A percentile compares a stretch with the other conserved stretches of the same genome.
phyloP scores from a whole-genome alignment of 1,140 invertebrate species.

The Philaenus spumarius region DNA sequence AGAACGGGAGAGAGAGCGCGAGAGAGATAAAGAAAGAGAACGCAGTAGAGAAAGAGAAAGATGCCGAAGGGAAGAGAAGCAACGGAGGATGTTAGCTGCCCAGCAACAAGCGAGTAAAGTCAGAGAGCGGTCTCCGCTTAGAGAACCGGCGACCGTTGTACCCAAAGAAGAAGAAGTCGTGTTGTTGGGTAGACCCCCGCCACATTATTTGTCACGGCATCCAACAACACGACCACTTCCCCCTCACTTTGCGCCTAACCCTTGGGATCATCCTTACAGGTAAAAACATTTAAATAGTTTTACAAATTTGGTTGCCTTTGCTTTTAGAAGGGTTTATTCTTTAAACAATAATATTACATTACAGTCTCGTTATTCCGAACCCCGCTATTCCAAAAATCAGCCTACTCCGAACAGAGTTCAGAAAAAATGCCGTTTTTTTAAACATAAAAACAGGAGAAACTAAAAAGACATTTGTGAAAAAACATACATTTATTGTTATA shows the following conservation, averaged over 20 bases:
- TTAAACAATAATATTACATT: too few species aligned
- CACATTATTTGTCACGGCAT: constrained; percentile 24
- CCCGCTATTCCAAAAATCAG: too few species aligned
- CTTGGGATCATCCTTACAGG: constrained; percentile 29
- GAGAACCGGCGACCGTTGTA: constrained; percentile 5
- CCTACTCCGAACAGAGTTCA: too few species aligned
- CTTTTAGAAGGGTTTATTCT: too few species aligned
- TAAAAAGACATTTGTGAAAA: too few species aligned
- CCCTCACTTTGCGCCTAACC: constrained; percentile 20
- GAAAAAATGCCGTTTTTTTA: too few species aligned
- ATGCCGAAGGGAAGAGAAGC: constrained; percentile 43
- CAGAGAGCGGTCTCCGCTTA: constrained; percentile 19
- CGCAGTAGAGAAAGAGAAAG: constrained; percentile 39
- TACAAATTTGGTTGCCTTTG: too few species aligned
- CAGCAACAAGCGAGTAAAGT: constrained; percentile 42
- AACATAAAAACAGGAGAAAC: too few species aligned
- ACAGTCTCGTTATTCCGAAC: too few species aligned
- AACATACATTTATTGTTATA: too few species aligned
- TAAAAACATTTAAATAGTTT: too few species aligned
- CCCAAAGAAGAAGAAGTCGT: constrained; percentile 27
- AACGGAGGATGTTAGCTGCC: constrained; percentile 40
- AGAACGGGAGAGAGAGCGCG: constrained; percentile 27
- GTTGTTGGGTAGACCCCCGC: constrained; percentile 23
- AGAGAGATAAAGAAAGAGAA: constrained; percentile 31
- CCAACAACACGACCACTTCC: constrained; percentile 22